phyloP scores from a whole-genome alignment of 1,140 invertebrate genomes.

The Himalopsyche phryganea region DNA sequence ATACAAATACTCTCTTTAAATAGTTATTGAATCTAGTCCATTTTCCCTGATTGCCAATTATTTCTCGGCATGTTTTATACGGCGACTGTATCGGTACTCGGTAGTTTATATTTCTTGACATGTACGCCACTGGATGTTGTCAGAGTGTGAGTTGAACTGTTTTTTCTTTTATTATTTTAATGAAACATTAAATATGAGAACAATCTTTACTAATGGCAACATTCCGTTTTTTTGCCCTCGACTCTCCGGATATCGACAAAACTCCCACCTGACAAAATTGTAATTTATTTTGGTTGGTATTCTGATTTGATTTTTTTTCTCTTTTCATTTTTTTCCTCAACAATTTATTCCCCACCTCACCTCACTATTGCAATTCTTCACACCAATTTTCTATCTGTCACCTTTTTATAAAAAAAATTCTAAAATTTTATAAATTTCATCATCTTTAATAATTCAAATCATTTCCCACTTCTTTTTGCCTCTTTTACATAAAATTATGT shows the following conservation, averaged over 20 bases:
- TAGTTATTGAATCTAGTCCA: too few relatives aligned
- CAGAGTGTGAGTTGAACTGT: constrained; percentile 14
- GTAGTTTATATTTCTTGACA: constrained; percentile 11
- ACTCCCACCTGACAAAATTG: constrained; percentile 27
- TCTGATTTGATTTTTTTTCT: constrained; percentile 32
- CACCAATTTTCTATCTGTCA: neutral
- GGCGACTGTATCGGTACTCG: neutral
- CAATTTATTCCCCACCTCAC: neutral
- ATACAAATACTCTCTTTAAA: too few relatives aligned
- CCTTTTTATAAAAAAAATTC: constrained; percentile 14
- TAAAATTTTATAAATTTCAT: too few relatives aligned
- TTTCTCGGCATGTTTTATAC: constrained; percentile 23
- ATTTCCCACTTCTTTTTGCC: too few relatives aligned
- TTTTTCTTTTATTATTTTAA: constrained; percentile 17
- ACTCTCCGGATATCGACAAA: constrained; percentile 21
- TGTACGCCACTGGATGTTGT: constrained; percentile 18
- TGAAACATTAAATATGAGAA: constrained; percentile 6
- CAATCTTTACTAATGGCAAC: constrained; percentile 36
- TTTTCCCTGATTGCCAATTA: too few relatives aligned
- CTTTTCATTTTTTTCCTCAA: constrained; percentile 26
- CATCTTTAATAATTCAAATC: too few relatives aligned
- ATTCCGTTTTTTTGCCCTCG: constrained; percentile 25
- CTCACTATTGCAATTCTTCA: too few relatives aligned
- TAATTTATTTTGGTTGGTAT: constrained; percentile 30
- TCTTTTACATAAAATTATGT: too few relatives aligned